phyloP scores from a whole-genome alignment of 2,113 vertebrate genomes.

The Loxodonta africana region DNA sequence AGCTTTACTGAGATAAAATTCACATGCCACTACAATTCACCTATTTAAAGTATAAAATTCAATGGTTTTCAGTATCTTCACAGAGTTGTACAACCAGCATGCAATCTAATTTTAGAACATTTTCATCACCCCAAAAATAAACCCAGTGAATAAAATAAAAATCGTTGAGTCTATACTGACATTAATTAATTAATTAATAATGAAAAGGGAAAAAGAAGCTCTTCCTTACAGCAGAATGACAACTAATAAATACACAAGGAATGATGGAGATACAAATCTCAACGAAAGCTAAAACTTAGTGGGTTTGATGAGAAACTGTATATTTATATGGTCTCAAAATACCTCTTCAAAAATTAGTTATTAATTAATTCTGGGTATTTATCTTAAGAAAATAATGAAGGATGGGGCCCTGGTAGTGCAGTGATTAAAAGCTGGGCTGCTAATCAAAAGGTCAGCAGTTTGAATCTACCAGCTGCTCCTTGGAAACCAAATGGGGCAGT shows the following conservation, averaged over 20 bases:
- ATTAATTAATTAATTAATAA: not conserved
- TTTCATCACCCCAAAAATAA: slow-evolving; percentile 27
- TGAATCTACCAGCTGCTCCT: no score
- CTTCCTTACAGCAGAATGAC: not conserved
- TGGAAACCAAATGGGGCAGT: no score
- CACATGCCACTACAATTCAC: not conserved
- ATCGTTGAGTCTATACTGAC: not conserved
- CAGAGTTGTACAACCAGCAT: not conserved
- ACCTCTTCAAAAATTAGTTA: not conserved
- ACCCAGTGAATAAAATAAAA: slow-evolving; percentile 53
- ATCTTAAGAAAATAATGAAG: slow-evolving; percentile 46
- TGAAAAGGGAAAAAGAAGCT: not conserved
- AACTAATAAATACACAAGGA: slow-evolving; percentile 5
- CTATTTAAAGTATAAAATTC: slow-evolving; percentile 19
- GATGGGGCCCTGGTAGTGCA: not conserved
- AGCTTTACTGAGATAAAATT: slow-evolving; percentile 14
- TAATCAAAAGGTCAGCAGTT: no score
- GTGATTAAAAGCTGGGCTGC: no score
- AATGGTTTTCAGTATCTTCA: slow-evolving; percentile 41
- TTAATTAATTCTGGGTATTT: slow-evolving; percentile 9
- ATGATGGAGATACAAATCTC: not conserved
- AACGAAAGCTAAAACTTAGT: not conserved
- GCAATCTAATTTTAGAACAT: not conserved
- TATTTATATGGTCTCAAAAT: slow-evolving; percentile 20
- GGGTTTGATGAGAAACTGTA: not conserved